phyloP scores from a whole-genome alignment of 2,113 vertebrate genomes.

The Plecotus auritus region DNA sequence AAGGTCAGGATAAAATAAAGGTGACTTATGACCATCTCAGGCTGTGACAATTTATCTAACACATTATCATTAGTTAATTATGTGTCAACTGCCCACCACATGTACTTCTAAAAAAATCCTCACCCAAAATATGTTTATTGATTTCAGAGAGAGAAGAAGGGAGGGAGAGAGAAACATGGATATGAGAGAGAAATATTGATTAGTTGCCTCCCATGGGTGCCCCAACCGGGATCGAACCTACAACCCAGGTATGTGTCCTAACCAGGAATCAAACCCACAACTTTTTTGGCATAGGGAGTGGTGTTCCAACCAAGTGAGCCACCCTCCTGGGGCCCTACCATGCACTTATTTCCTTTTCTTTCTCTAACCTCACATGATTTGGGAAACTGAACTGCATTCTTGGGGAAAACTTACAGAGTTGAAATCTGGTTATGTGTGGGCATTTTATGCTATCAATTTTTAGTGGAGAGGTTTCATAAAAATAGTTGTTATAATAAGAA shows the following conservation, averaged over 20 bases:
- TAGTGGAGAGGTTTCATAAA: slow-evolving; percentile 50
- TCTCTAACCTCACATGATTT: not conserved
- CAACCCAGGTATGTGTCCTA: not conserved
- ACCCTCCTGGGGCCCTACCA: not conserved
- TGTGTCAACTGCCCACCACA: not conserved
- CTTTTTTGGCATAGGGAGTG: not conserved
- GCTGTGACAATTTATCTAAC: not conserved
- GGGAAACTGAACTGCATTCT: not conserved
- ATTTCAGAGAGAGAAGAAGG: not conserved
- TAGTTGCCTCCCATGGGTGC: not conserved
- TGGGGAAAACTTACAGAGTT: not conserved
- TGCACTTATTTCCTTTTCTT: not conserved
- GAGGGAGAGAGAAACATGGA: not conserved
- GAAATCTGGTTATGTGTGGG: not conserved
- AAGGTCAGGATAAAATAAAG: not conserved
- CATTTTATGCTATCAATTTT: not conserved
- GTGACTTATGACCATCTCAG: not conserved
- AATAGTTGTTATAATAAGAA: slow-evolving; percentile 23
- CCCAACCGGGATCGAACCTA: not conserved
- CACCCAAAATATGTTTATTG: not conserved
- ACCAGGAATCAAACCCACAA: not conserved
- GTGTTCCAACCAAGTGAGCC: not conserved
- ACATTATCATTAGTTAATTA: not conserved
- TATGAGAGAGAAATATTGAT: not conserved
- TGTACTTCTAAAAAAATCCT: not conserved